phyloP scores from a whole-genome alignment of 1,140 invertebrate species.

The Pachypeltis micranthus region DNA sequence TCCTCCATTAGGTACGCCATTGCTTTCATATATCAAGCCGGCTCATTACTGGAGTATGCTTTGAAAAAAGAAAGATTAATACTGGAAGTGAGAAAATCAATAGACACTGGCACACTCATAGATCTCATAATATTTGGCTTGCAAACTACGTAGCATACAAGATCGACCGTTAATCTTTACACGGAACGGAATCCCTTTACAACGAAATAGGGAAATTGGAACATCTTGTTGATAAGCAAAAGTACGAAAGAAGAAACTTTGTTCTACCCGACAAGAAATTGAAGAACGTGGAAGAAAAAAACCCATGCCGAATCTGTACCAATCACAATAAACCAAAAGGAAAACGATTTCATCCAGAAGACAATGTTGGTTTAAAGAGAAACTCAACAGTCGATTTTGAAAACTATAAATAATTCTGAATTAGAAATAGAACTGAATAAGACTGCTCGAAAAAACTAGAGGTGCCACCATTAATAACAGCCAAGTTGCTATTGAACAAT shows the following conservation, averaged over 20 bases:
- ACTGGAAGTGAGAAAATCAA: too few species aligned
- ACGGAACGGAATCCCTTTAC: not conserved
- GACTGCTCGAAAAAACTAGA: too few species aligned
- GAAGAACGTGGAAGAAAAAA: not conserved
- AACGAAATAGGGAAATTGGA: not conserved
- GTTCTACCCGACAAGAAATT: not conserved
- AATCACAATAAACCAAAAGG: too few species aligned
- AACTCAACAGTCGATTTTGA: too few species aligned
- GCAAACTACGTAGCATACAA: not conserved
- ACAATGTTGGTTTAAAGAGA: too few species aligned
- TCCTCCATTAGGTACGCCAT: not conserved
- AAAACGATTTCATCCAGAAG: too few species aligned
- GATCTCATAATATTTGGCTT: not conserved
- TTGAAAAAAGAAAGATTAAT: not conserved
- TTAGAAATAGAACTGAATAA: too few species aligned
- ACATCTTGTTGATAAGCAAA: not conserved
- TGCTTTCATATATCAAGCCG: not conserved
- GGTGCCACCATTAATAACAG: too few species aligned
- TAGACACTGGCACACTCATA: not conserved
- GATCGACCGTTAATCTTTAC: not conserved
- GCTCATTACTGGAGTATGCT: not conserved
- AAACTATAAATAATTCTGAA: too few species aligned
- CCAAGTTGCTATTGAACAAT: too few species aligned
- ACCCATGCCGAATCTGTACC: not conserved
- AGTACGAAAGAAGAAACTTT: not conserved